These are phyloP conservation scores for Malacosoma neustria DNA, from an alignment of 2,888 invertebrate species.

Conservation along the genomic window DNA sequence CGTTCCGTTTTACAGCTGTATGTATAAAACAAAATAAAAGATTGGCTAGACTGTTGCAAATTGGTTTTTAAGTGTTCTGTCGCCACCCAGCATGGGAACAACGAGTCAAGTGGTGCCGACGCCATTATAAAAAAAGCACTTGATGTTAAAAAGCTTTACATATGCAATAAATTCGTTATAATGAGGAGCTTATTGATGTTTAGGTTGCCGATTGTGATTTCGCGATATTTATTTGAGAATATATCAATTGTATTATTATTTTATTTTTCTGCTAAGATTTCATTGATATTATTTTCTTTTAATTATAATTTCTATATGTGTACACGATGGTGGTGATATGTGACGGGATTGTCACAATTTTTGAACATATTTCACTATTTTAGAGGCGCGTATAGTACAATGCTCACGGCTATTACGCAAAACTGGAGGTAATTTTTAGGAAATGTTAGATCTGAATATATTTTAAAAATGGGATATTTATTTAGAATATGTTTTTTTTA, in stretches of 20 bases:
- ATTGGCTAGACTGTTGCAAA: conserved; percentile 39
- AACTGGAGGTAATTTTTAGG: too few relatives aligned
- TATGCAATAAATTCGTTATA: conserved; percentile 50
- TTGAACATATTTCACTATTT: too few relatives aligned
- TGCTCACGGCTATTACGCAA: too few relatives aligned
- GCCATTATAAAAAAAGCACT: conserved; percentile 40
- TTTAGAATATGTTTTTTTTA: too few relatives aligned
- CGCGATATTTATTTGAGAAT: not conserved
- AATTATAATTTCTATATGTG: too few relatives aligned
- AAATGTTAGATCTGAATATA: too few relatives aligned
- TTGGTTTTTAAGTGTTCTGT: conserved; percentile 63
- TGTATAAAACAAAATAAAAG: not conserved
- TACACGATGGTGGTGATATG: too few relatives aligned
- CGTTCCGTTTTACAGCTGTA: not conserved
- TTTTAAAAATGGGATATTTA: too few relatives aligned
- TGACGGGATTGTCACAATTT: too few relatives aligned
- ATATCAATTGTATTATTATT: not conserved
- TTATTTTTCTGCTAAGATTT: too few relatives aligned
- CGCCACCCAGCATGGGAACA: conserved; percentile 70
- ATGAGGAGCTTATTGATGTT: conserved; percentile 27
- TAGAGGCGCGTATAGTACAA: too few relatives aligned
- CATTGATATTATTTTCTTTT: too few relatives aligned
- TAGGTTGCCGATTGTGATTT: not conserved
- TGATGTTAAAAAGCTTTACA: conserved; percentile 30
- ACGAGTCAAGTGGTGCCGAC: conserved; percentile 25